Percentiles rank a stretch among this genome's conserved stretches.
Conservation (phyloP, 92 coral and sea anemone species). For the Virgularia gustaviana region DNA sequence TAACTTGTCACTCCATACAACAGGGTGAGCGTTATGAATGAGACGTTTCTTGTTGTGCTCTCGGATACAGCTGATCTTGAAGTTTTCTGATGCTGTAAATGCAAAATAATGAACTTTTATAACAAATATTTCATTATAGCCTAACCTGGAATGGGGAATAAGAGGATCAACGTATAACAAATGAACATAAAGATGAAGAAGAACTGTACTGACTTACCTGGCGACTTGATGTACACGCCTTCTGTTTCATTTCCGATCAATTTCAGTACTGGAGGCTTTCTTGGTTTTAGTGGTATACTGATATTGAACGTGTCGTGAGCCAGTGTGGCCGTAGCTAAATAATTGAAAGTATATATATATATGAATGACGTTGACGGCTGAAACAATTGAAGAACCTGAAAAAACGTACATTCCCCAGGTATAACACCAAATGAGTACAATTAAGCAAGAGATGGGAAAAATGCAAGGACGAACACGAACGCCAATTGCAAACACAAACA, state of each 20-base stretch:
- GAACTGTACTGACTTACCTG: too few species aligned
- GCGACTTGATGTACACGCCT: conserved; percentile 29
- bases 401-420: too few species aligned
- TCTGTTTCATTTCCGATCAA: conserved; percentile 28
- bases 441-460: too few species aligned
- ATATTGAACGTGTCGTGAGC: conserved; percentile 36
- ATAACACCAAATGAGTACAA: too few species aligned
- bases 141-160: too few species aligned
- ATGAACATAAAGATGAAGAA: too few species aligned
- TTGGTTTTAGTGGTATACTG: conserved; percentile 33
- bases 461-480: too few species aligned
- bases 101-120: too few species aligned
- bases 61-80: conserved; percentile 8
- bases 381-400: too few species aligned
- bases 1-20: conserved; percentile 39
- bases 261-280: not conserved
- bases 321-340: conserved; percentile 32
- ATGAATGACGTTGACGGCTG: not conserved
- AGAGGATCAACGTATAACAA: too few species aligned
- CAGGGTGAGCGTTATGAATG: conserved; percentile 22
- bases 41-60: conserved; percentile 32
- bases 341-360: not conserved
- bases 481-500: too few species aligned
- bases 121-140: too few species aligned
- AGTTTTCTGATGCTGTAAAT: conserved; percentile 20